These are phyloP conservation scores for Caenorhabditis imperialis DNA, from an alignment of 2,888 invertebrate species.

Conservation along the genomic window DNA sequence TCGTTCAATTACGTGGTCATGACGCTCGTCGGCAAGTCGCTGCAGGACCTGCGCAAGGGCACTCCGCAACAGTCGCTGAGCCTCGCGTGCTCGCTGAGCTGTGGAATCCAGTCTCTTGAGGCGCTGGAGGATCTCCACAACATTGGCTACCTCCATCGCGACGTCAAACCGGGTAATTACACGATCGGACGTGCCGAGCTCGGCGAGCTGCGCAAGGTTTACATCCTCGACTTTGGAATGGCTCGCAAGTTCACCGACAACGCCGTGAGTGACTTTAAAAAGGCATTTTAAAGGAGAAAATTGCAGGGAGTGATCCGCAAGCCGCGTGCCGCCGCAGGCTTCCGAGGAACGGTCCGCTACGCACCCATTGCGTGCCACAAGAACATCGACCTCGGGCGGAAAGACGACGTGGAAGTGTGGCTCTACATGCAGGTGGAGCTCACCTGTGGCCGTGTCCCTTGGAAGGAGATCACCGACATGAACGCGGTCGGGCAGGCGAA, in stretches of 20 bases:
- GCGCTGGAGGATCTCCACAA: constrained; percentile 71
- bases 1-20: constrained; percentile 76
- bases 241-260: constrained; percentile 68
- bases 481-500: constrained; percentile 66
- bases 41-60: constrained; percentile 64
- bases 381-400: constrained; percentile 68
- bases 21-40: constrained; percentile 72
- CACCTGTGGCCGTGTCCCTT: constrained; percentile 66
- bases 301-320: constrained; percentile 66
- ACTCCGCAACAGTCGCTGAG: constrained; percentile 56
- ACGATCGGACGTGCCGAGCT: constrained; percentile 66
- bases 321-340: constrained; percentile 72
- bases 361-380: constrained; percentile 74
- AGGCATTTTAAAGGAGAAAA: background rate
- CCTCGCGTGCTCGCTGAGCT: constrained; percentile 58
- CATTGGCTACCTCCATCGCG: constrained; percentile 70
- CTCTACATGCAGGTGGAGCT: constrained; percentile 70
- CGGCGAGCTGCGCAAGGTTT: constrained; percentile 64
- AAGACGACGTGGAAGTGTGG: constrained; percentile 70
- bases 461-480: constrained; percentile 69
- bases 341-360: constrained; percentile 76
- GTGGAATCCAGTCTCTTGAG: constrained; percentile 64
- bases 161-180: constrained; percentile 68
- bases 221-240: constrained; percentile 69
- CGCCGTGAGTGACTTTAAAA: constrained; percentile 20